phyloP scores from a whole-genome alignment of 2,113 vertebrate genomes.

The Dromaius novaehollandiae region DNA sequence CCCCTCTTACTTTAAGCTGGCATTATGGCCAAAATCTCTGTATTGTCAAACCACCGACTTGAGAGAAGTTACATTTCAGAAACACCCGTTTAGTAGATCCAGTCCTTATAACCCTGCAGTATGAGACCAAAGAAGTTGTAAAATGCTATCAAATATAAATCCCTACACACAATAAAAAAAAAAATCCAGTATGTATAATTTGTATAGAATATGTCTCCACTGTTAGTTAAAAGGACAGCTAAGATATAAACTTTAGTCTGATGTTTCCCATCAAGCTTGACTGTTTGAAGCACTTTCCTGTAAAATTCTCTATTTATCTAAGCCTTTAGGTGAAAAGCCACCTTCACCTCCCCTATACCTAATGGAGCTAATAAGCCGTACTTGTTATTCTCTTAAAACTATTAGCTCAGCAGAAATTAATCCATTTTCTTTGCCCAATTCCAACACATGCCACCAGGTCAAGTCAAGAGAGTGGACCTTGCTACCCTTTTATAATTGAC shows the following conservation, averaged over 20 bases:
- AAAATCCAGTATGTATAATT: background rate
- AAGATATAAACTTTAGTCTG: background rate
- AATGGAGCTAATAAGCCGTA: constrained; percentile 21
- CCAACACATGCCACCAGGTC: background rate
- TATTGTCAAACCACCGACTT: background rate
- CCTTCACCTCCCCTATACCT: background rate
- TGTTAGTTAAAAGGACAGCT: background rate
- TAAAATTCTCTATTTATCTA: background rate
- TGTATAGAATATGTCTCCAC: background rate
- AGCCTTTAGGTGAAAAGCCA: background rate
- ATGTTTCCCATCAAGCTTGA: background rate
- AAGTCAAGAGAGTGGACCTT: background rate
- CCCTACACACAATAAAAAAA: background rate
- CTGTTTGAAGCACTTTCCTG: background rate
- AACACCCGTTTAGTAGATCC: background rate
- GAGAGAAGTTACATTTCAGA: background rate
- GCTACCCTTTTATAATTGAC: background rate
- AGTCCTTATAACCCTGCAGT: background rate
- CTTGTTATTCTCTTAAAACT: background rate
- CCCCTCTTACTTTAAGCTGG: background rate
- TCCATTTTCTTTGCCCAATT: background rate
- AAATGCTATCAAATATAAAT: background rate
- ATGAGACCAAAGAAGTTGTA: background rate
- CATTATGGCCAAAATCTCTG: background rate
- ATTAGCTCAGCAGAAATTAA: constrained; percentile 41